Percentiles rank a stretch among this genome's conserved stretches.
Evolutionary conservation across 1,140 invertebrate genomes (phyloP).

Genomic region (Pissodes strobi): DNA sequence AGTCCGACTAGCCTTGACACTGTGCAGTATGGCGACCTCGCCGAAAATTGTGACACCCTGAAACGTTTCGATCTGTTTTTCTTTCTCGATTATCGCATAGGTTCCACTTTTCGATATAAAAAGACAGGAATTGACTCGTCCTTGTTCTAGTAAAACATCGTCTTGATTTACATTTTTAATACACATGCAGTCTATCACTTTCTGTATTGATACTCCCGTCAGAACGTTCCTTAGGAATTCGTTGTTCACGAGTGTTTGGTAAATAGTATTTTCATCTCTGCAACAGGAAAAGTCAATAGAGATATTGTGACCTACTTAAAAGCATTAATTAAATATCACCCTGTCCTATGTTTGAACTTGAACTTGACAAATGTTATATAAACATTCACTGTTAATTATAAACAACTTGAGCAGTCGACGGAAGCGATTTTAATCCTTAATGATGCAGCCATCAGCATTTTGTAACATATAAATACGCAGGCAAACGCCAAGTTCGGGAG

Average conservation of each 20-base stretch:
- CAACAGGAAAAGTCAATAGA: too few relatives aligned
- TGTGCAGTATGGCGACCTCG: constrained; percentile 37
- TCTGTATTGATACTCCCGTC: constrained; percentile 26
- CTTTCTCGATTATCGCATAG: constrained; percentile 32
- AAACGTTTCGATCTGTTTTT: constrained; percentile 18
- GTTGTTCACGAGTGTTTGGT: constrained; percentile 38
- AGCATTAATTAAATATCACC: too few relatives aligned
- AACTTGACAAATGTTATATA: too few relatives aligned
- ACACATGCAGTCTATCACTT: constrained; percentile 43
- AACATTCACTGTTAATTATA: too few relatives aligned
- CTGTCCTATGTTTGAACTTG: too few relatives aligned
- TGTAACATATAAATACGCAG: too few relatives aligned
- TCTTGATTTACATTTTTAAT: constrained; percentile 20
- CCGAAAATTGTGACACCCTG: constrained; percentile 32
- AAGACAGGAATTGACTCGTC: constrained; percentile 35
- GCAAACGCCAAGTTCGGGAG: too few relatives aligned
- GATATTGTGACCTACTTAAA: too few relatives aligned
- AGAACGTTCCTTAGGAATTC: constrained; percentile 45
- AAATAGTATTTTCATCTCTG: constrained; percentile 43
- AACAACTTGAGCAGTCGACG: too few relatives aligned
- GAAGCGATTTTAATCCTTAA: too few relatives aligned
- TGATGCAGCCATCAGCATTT: too few relatives aligned
- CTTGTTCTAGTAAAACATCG: constrained; percentile 39
- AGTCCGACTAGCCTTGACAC: constrained; percentile 29
- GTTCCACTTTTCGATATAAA: constrained; percentile 36